These are phyloP conservation scores for Toxostoma redivivum DNA, from an alignment of 2,113 vertebrate genomes.

Conservation along the genomic window DNA sequence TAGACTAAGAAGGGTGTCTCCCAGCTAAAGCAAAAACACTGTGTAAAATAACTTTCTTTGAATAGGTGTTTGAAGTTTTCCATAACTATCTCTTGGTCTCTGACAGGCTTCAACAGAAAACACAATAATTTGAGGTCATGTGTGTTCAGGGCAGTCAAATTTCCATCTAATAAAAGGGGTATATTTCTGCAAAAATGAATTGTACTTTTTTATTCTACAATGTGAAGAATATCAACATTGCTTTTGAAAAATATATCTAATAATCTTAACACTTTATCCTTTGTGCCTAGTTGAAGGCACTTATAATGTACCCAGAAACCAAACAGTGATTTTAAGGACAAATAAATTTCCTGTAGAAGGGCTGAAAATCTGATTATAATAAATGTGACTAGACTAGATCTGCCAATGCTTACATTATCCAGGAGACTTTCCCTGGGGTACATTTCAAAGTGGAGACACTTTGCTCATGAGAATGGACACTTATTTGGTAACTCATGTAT, in stretches of 20 bases:
- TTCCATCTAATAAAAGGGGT: neutral
- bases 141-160: neutral
- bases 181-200: neutral
- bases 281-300: neutral
- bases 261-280: neutral
- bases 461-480: neutral
- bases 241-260: neutral
- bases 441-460: neutral
- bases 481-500: neutral
- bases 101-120: neutral
- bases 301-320: neutral
- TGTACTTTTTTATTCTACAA: neutral
- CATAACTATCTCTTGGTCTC: neutral
- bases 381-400: neutral
- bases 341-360: neutral
- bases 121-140: neutral
- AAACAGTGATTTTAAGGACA: neutral
- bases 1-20: neutral
- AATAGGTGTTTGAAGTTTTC: neutral
- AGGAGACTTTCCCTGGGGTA: neutral
- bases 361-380: neutral
- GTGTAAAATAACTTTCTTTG: neutral
- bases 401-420: neutral
- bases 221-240: neutral
- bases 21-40: neutral